Evolutionary conservation across 2,113 vertebrate genomes (phyloP), one percentile per base, ranked within the genome.

Genomic region (Bos javanicus): DNA sequence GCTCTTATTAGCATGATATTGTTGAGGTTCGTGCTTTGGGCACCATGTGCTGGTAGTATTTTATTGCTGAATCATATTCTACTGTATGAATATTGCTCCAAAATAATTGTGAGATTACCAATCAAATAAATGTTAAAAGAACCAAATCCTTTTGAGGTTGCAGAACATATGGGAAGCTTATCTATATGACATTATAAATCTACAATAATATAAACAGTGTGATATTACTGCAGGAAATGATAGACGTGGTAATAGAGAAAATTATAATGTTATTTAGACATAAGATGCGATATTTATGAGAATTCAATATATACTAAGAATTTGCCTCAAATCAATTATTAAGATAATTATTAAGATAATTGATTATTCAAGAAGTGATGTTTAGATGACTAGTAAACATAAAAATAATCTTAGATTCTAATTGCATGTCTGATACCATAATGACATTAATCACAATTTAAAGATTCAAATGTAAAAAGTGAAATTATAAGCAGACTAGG

Each of bases 401-500:
- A 84, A 96, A 89, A 91, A 48, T 59, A 93, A 91, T 93, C 39
- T 88, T 81, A 94, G 90, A 78, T 50, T 87, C 28, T 81, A 71
- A 46, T 30, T 76, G 39, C 3, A 74, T 6, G 46, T 25, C 52
- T 62, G 16, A 95, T 10, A 86, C 21, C 14, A 57, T 2, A 71
- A 33, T 64, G 36, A 76, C 91, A 90, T 90, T 85, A 96, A 82
- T 86, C 13, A 19, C 21, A 14, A 25, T 71, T 92, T 90, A 67
- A 92, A 67, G 33, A 83, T 46, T 96, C 67, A 94, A 92, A 83
- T 54, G 5, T 60, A 86, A 93, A 67, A 89, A 56, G 25, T 78
- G 19, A 96, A 94, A 67, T 15, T 23, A 92, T 67, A 83, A 71
- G 94, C 90, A 97, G 11, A 78, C 1, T 36, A 54, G 11, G 54